Evolutionary conservation across 2,113 vertebrate genomes (phyloP), one percentile per base, ranked within the genome.

Genomic region (Nanorana parkeri): DNA sequence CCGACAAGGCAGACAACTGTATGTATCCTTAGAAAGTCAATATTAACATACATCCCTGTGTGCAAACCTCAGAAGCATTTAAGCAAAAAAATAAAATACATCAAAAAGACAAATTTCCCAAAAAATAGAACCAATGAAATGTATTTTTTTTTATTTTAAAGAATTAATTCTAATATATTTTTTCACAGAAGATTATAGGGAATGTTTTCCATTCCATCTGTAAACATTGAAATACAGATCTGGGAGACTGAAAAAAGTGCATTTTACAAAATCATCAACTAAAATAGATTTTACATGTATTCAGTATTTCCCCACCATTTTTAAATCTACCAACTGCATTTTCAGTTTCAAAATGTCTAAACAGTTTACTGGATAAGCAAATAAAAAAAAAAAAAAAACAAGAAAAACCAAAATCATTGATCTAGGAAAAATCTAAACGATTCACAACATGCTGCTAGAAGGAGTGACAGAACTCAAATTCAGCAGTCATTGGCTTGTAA

Each of bases 251-350:
- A 52, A 54, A 87, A 93, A 94, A 94, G 92, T 93, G 93, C 93
- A 93, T 94, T 93, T 93, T 94, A 94, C 93, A 94, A 94, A 94
- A 94, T 94, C 94, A 91, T 92, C 92, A 94, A 94, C 93, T 94
- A 94, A 94, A 94, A 94, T 94, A 93, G 92, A 94, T 93, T 93
- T 94, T 92, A 93, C 92, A 93, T 91, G 92, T 92, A 90, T 93
- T 92, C 92, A 23, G 17, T 60, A 61, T 61, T 69, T 26, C 15
- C 32, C 16, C 54, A 41, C 65, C 87, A 85, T 81, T 92, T 92
- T 91, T 93, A 94, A 92, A 91, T 94, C 92, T 94, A 93, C 91
- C 1, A 86, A 89, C 93, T 92, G 91, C 92, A 89, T 92, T 90
- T 93, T 93, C 89, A 91, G 90, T 86, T 92, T 92, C 89, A 90